These are phyloP conservation scores for Apocheima hispidaria DNA, from an alignment of 2,888 invertebrate species.

Conservation along the genomic window DNA sequence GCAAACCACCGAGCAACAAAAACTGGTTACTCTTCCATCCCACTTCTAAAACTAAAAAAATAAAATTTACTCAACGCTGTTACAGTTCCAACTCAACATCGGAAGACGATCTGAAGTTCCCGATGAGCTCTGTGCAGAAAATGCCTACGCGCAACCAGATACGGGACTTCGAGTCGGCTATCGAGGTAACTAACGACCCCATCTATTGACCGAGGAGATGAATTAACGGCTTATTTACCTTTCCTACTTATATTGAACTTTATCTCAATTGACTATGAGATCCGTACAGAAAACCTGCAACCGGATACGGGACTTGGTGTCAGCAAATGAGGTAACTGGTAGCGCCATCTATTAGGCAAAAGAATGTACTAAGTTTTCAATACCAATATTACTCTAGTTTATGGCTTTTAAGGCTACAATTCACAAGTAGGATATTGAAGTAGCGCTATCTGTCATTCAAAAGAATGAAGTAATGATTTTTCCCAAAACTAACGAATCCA, in stretches of 20 bases:
- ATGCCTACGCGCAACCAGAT: slow-evolving; percentile 4
- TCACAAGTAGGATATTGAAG: too few species aligned
- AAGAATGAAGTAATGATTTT: too few species aligned
- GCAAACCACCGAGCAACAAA: too few species aligned
- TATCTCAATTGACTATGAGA: too few species aligned
- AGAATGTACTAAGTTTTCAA: not conserved
- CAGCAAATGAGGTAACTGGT: not conserved
- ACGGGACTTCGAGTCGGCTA: slow-evolving; percentile 17
- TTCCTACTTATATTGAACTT: too few species aligned
- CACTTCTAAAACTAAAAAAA: not conserved
- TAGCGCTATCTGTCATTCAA: too few species aligned
- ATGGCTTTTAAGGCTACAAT: too few species aligned
- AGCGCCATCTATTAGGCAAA: slow-evolving; percentile 2
- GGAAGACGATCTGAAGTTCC: slow-evolving; percentile 60
- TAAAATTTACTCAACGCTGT: not conserved
- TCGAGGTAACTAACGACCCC: slow-evolving; percentile 13
- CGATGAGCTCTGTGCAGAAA: not conserved
- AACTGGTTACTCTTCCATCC: not conserved
- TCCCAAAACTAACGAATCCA: too few species aligned
- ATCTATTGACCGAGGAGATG: not conserved
- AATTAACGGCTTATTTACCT: not conserved
- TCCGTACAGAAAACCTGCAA: too few species aligned
- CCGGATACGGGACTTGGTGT: too few species aligned
- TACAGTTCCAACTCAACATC: slow-evolving; percentile 83
- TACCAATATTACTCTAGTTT: too few species aligned